A percentile compares a stretch with the other conserved stretches of the same genome.
These are phyloP conservation scores for Artemisiospiza belli DNA, from an alignment of 2,113 vertebrate species.

Conservation along the genomic window DNA sequence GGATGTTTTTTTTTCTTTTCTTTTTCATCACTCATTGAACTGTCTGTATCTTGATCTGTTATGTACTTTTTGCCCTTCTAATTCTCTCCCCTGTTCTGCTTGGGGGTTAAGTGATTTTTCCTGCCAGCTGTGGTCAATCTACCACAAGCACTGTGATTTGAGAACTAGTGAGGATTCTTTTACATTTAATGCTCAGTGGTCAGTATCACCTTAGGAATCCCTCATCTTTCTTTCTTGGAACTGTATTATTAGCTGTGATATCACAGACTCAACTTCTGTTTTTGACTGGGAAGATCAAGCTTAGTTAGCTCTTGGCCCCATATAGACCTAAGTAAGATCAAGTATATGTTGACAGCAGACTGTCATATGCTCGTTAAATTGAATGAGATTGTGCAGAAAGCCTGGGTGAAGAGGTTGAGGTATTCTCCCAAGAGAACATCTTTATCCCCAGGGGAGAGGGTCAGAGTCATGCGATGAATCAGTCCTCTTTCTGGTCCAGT, in stretches of 20 bases:
- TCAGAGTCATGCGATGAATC: not conserved
- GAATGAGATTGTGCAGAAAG: not conserved
- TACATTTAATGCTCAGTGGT: not conserved
- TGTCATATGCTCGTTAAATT: not conserved
- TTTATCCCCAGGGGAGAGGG: not conserved
- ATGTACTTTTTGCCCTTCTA: not conserved
- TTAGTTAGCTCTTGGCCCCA: not conserved
- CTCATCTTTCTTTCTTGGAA: not conserved
- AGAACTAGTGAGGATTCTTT: not conserved
- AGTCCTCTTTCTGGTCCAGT: not conserved
- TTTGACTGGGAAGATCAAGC: not conserved
- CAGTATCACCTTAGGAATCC: not conserved
- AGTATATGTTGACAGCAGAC: not conserved
- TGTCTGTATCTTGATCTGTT: not conserved
- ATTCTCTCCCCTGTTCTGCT: accelerated
- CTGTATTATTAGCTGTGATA: not conserved
- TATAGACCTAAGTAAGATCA: not conserved
- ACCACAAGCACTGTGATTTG: not conserved
- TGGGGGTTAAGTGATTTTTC: too few relatives aligned
- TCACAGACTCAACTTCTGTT: not conserved
- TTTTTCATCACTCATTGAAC: not conserved
- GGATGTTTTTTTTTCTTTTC: not conserved
- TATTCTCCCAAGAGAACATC: not conserved
- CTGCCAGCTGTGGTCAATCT: not conserved
- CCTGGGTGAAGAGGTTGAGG: not conserved